These are phyloP conservation scores for Dipodomys spectabilis DNA, from an alignment of 2,113 vertebrate genomes.

Conservation along the genomic window DNA sequence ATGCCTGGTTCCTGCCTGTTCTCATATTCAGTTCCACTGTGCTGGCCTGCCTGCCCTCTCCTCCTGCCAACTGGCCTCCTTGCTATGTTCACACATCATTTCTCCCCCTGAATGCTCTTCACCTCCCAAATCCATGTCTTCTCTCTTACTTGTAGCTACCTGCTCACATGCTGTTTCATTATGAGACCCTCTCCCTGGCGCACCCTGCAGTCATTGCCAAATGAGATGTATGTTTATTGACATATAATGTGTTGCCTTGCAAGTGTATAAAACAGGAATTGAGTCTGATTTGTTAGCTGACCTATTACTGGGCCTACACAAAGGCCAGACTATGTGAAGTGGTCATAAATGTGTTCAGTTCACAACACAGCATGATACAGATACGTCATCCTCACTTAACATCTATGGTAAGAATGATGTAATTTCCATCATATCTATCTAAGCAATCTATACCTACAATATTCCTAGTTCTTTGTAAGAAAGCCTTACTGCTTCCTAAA, in stretches of 20 bases:
- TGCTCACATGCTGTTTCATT: neutral
- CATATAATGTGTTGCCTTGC: neutral
- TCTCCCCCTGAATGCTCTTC: neutral
- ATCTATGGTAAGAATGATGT: neutral
- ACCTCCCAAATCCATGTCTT: neutral
- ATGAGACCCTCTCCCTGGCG: neutral
- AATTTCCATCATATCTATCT: neutral
- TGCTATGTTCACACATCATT: neutral
- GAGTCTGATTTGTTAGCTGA: neutral
- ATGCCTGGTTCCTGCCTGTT: neutral
- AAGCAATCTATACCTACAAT: neutral
- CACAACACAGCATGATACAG: neutral
- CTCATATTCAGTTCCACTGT: neutral
- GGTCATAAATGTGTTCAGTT: neutral
- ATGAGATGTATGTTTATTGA: neutral
- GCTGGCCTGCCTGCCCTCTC: neutral
- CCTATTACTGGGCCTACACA: neutral
- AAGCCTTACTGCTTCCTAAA: neutral
- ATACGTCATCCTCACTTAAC: neutral
- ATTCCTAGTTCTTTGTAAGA: neutral
- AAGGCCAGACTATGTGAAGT: neutral
- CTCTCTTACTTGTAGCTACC: neutral
- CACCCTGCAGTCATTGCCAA: neutral
- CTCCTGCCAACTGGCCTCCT: neutral
- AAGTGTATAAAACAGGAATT: neutral